Evolutionary conservation across 2,888 invertebrate species (phyloP).

Genomic region (Cryptocephalus moraei): DNA sequence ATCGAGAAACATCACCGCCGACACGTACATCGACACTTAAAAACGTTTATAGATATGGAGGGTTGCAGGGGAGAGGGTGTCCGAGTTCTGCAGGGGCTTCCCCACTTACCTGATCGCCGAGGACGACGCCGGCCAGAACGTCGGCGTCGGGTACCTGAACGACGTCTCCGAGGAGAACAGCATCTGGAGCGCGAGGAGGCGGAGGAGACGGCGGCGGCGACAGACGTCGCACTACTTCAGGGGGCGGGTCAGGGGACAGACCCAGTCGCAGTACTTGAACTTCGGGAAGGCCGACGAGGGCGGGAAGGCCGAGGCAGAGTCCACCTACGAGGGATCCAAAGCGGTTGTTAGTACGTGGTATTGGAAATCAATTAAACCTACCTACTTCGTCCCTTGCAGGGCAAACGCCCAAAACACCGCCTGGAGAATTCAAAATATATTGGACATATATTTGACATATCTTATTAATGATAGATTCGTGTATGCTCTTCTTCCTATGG

Average conservation of each 20-base stretch:
- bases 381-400: no score
- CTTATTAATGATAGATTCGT: no score
- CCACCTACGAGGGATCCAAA: conserved; percentile 58
- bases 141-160: conserved; percentile 10
- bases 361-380: background rate
- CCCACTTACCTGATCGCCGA: conserved; percentile 31
- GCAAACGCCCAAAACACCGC: no score
- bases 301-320: conserved; percentile 75
- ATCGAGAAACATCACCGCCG: no score
- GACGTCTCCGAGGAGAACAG: conserved; percentile 5
- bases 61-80: conserved; percentile 38
- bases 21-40: no score
- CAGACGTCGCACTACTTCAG: conserved; percentile 27
- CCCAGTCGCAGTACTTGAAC: conserved; percentile 75
- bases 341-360: conserved; percentile 61
- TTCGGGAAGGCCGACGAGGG: conserved; percentile 47
- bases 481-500: no score
- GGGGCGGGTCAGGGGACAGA: conserved; percentile 59
- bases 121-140: conserved; percentile 25
- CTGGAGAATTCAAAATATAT: no score
- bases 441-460: no score
- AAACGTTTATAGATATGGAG: conserved; percentile 33
- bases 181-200: background rate
- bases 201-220: conserved; percentile 17
- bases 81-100: conserved; percentile 40